A percentile compares a stretch with the other conserved stretches of the same genome.
These are phyloP conservation scores for Crocallis elinguaria DNA, from an alignment of 2,888 invertebrate species.

Conservation along the genomic window DNA sequence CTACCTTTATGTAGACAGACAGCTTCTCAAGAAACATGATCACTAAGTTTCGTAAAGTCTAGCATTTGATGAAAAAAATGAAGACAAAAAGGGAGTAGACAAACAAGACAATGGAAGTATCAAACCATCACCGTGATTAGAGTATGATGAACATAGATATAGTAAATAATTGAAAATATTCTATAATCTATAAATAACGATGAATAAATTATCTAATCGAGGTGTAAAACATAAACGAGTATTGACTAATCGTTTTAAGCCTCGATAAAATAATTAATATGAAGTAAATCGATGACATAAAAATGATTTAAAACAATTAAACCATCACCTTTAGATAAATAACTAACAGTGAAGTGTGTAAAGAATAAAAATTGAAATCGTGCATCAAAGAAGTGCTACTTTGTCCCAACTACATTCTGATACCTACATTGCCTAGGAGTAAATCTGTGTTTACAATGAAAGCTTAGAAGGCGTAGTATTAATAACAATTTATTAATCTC, in stretches of 20 bases:
- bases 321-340: conserved; percentile 64
- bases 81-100: conserved; percentile 51
- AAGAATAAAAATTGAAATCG: conserved; percentile 58
- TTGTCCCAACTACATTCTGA: conserved; percentile 58
- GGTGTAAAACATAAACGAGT: conserved; percentile 13
- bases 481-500: conserved; percentile 13
- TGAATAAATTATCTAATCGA: conserved; percentile 28
- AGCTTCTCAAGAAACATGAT: conserved; percentile 52
- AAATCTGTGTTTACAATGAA: conserved; percentile 41
- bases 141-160: conserved; percentile 39
- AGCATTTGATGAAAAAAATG: conserved; percentile 28
- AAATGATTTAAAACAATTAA: conserved; percentile 37
- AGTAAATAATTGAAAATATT: conserved; percentile 15
- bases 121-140: conserved; percentile 82
- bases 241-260: conserved; percentile 5
- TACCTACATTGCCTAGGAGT: conserved; percentile 21
- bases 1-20: conserved; percentile 74
- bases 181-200: conserved; percentile 24
- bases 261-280: conserved; percentile 28
- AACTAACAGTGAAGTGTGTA: conserved; percentile 51
- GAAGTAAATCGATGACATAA: conserved; percentile 27
- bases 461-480: conserved; percentile 45
- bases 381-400: conserved; percentile 73
- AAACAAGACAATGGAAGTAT: conserved; percentile 68
- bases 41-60: conserved; percentile 40